These are phyloP conservation scores for Lasius platythorax DNA, from an alignment of 2,888 invertebrate genomes.

Conservation along the genomic window DNA sequence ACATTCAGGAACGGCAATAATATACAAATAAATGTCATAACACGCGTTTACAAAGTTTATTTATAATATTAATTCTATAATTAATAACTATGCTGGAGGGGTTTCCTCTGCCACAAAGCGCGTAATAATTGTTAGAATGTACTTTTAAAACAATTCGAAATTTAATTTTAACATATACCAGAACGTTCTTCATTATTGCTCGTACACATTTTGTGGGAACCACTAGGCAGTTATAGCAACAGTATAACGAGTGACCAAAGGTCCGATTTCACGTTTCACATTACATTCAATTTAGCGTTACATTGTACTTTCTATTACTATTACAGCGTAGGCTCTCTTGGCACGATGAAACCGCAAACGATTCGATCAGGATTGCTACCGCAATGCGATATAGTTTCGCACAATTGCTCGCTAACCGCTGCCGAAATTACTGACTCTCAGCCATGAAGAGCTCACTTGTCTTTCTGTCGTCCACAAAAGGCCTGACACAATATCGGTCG, in stretches of 20 bases:
- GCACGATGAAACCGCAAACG: conserved; percentile 48
- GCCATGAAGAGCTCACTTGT: conserved; percentile 52
- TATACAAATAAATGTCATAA: conserved; percentile 35
- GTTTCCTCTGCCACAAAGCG: neutral
- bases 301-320: conserved; percentile 51
- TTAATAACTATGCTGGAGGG: neutral
- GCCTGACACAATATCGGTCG: conserved; percentile 49
- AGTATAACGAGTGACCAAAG: conserved; percentile 16
- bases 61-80: conserved; percentile 15
- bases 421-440: conserved; percentile 48
- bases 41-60: neutral
- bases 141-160: conserved; percentile 21
- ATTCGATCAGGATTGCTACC: conserved; percentile 44
- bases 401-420: conserved; percentile 54
- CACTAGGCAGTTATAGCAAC: conserved; percentile 11
- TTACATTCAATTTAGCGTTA: conserved; percentile 47
- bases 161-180: conserved; percentile 25
- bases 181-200: conserved; percentile 15
- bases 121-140: conserved; percentile 27
- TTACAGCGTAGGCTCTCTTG: conserved; percentile 37
- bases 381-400: conserved; percentile 48
- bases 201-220: neutral
- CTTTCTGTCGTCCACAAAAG: conserved; percentile 50
- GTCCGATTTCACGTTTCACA: conserved; percentile 46
- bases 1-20: neutral